A percentile compares a stretch with the other conserved stretches of the same genome.
Evolutionary conservation across 2,113 vertebrate genomes (phyloP).

Genomic region (Gila orcuttii): DNA sequence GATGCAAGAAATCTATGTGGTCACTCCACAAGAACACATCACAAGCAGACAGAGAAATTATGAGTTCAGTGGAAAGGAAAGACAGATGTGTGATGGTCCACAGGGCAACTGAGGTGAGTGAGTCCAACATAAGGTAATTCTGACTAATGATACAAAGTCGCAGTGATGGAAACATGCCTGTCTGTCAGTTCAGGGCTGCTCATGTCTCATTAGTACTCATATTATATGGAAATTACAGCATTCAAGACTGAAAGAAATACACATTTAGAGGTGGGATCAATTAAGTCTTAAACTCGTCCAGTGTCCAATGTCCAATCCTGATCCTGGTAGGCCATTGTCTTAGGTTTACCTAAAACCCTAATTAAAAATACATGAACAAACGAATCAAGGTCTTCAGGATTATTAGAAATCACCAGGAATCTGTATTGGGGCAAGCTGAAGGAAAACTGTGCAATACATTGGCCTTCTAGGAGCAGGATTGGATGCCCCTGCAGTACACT

Average conservation of each 20-base stretch:
- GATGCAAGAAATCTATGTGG: slow-evolving; percentile 27
- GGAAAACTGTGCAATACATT: not conserved
- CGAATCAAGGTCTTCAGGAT: not conserved
- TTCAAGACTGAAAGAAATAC: not conserved
- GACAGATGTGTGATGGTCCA: slow-evolving; percentile 29
- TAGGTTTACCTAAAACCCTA: not conserved
- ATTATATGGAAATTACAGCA: not conserved
- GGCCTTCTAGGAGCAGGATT: not conserved
- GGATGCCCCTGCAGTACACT: not conserved
- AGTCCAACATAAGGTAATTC: not conserved
- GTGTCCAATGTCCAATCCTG: not conserved
- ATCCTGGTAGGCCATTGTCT: not conserved
- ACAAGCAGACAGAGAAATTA: slow-evolving; percentile 5
- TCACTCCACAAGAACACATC: slow-evolving; percentile 27
- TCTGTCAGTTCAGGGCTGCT: not conserved
- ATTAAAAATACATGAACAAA: not conserved
- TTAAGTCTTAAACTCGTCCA: not conserved
- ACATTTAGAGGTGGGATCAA: not conserved
- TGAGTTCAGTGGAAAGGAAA: slow-evolving; percentile 23
- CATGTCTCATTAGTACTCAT: not conserved
- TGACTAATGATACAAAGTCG: slow-evolving; percentile 1
- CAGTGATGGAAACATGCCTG: not conserved
- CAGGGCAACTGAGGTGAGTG: not conserved
- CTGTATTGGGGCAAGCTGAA: not conserved
- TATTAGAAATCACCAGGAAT: not conserved